Percentiles rank a stretch among this genome's conserved stretches.
Evolutionary conservation across 2,888 invertebrate genomes (phyloP).

Genomic region (Sarcophaga caerulescens): DNA sequence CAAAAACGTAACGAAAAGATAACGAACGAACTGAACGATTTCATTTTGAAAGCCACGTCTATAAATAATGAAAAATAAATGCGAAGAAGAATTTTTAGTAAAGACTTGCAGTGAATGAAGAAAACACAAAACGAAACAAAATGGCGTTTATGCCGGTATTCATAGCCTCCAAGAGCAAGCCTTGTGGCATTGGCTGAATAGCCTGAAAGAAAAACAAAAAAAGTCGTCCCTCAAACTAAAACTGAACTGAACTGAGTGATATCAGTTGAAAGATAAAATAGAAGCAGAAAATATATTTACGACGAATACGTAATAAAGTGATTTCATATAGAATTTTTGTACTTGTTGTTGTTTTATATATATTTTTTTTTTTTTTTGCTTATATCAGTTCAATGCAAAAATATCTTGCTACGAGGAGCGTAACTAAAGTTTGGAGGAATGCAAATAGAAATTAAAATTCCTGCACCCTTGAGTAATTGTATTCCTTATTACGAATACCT

Average conservation of each 20-base stretch:
- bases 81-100: slow-evolving; percentile 36
- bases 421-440: neutral
- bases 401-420: neutral
- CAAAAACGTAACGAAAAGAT: slow-evolving; percentile 32
- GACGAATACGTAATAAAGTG: slow-evolving; percentile 33
- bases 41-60: slow-evolving; percentile 54
- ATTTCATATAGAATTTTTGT: slow-evolving; percentile 22
- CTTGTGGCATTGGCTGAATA: slow-evolving; percentile 24
- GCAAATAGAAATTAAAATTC: neutral
- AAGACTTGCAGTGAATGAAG: neutral
- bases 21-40: slow-evolving; percentile 56
- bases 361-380: neutral
- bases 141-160: slow-evolving; percentile 43
- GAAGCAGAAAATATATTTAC: neutral
- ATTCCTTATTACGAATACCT: neutral
- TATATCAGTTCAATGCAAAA: neutral
- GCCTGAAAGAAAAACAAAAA: neutral
- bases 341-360: neutral
- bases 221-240: neutral
- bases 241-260: slow-evolving; percentile 2
- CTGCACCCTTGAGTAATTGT: fast-evolving
- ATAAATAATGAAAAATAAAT: slow-evolving; percentile 60
- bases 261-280: slow-evolving; percentile 48
- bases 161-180: slow-evolving; percentile 1
- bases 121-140: slow-evolving; percentile 32